Evolutionary conservation across 2,797 vertebrate species (phyloP).

Genomic region (Gouania willdenowi): DNA sequence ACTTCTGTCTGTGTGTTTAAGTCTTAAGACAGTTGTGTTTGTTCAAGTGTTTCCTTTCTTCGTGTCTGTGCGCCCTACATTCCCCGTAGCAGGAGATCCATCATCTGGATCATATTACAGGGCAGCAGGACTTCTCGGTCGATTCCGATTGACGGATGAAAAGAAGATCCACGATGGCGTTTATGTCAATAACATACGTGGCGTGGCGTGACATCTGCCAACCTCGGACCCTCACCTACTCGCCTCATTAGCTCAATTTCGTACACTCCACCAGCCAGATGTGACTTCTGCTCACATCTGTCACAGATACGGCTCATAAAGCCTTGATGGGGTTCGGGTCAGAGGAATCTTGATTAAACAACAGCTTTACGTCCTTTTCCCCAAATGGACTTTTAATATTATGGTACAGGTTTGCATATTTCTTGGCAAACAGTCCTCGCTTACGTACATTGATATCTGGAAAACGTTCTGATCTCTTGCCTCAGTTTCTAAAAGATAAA

Average conservation of each 20-base stretch:
- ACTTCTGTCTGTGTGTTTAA: constrained; percentile 18
- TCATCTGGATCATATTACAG: constrained; percentile 68
- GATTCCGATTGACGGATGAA: constrained; percentile 57
- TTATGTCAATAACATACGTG: constrained; percentile 66
- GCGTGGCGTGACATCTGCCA: constrained; percentile 65
- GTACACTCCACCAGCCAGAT: constrained; percentile 45
- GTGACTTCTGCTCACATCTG: constrained; percentile 54
- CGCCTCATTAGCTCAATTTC: constrained; percentile 53
- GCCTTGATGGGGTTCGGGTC: background rate
- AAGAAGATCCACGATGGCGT: constrained; percentile 65
- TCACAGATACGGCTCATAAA: constrained; percentile 33
- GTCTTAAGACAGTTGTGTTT: constrained; percentile 33
- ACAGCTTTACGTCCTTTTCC: too few relatives aligned
- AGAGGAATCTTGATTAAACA: background rate
- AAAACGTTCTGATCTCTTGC: too few relatives aligned
- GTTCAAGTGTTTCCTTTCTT: constrained; percentile 45
- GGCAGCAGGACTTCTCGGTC: constrained; percentile 57
- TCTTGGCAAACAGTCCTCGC: too few relatives aligned
- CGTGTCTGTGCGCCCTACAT: constrained; percentile 12
- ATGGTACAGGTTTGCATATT: too few relatives aligned
- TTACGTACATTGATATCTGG: too few relatives aligned
- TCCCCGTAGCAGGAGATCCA: constrained; percentile 43
- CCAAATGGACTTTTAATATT: too few relatives aligned
- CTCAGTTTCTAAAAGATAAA: too few relatives aligned
- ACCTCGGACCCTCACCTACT: constrained; percentile 46